Percentiles rank a stretch among this genome's conserved stretches.
Conservation (phyloP, 1,140 invertebrate species). For the Polypedilum vanderplanki region DNA sequence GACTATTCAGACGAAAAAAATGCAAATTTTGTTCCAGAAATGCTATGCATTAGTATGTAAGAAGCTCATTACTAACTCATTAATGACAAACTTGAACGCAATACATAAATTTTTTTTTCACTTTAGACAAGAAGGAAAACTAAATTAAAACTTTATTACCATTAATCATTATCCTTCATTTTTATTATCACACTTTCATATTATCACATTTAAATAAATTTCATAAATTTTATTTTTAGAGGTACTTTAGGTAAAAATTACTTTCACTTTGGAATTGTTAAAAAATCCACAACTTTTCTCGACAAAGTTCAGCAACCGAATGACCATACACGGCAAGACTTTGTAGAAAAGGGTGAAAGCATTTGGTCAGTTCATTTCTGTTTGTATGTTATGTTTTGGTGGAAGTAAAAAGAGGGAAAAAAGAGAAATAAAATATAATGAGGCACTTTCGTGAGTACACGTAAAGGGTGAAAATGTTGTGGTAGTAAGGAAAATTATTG, state of each 20-base stretch:
- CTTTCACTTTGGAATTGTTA: background rate
- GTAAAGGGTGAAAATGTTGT: background rate
- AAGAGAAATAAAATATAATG: background rate
- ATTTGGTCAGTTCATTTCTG: background rate
- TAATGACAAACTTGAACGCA: constrained; percentile 16
- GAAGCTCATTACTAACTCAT: background rate
- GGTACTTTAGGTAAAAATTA: background rate
- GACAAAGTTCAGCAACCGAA: background rate
- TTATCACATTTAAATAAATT: background rate
- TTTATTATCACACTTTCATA: too few relatives aligned
- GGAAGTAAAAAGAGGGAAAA: background rate
- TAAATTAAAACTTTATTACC: background rate
- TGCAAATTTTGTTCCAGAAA: constrained; percentile 5
- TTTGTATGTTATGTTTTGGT: background rate
- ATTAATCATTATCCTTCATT: background rate
- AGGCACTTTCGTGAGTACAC: background rate
- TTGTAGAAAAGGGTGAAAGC: background rate
- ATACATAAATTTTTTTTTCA: background rate
- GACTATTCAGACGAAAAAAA: background rate
- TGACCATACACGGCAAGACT: background rate
- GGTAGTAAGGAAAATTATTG: constrained; percentile 18
- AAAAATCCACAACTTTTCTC: constrained; percentile 19
- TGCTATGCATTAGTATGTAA: background rate
- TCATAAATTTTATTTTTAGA: too few relatives aligned
- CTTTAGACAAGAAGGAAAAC: too few relatives aligned